phyloP scores from a whole-genome alignment of 2,797 vertebrate species.

The Pyrocephalus nanus region DNA sequence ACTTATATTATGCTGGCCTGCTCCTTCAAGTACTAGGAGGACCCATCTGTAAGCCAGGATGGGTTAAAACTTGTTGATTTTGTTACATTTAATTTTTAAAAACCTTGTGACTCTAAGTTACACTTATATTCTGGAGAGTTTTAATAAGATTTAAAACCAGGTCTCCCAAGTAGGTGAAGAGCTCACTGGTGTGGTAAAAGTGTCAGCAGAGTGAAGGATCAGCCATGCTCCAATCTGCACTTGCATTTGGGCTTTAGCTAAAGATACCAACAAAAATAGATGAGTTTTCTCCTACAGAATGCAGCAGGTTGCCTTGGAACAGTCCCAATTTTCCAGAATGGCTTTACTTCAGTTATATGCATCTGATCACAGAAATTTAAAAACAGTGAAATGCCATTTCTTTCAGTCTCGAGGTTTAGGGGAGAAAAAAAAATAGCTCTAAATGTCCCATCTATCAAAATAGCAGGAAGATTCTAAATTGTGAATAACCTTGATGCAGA shows the following conservation, averaged over 20 bases:
- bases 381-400: slow-evolving; percentile 10
- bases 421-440: neutral
- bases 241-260: neutral
- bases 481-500: slow-evolving; percentile 23
- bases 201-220: neutral
- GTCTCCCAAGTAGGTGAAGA: neutral
- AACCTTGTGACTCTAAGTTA: too few relatives aligned
- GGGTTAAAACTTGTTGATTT: neutral
- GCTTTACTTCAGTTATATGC: neutral
- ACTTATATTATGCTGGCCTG: neutral
- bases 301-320: neutral
- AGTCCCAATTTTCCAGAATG: neutral
- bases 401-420: neutral
- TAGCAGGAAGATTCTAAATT: slow-evolving; percentile 35
- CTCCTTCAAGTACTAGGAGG: neutral
- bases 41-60: neutral
- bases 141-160: neutral
- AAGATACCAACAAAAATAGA: neutral
- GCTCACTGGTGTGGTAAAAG: neutral
- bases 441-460: slow-evolving; percentile 29
- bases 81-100: neutral
- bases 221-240: neutral
- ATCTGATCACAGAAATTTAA: slow-evolving; percentile 1
- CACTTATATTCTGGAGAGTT: neutral
- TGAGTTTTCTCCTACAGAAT: neutral